phyloP scores from a whole-genome alignment of 2,888 invertebrate species.

The Drosophila merina region DNA sequence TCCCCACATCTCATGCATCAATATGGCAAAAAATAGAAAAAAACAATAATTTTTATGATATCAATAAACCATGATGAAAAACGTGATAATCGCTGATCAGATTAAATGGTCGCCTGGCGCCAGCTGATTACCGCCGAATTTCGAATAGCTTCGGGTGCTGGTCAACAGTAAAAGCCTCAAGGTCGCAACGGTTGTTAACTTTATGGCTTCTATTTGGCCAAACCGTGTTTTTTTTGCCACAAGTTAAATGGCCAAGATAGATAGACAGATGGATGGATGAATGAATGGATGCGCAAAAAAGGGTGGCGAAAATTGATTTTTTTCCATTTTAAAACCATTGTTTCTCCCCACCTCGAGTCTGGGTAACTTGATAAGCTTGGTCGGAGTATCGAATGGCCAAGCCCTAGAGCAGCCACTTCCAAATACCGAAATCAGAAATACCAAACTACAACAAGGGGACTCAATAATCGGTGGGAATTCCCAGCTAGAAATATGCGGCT shows the following conservation, averaged over 20 bases:
- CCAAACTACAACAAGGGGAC: conserved; percentile 36
- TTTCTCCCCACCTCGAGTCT: conserved; percentile 29
- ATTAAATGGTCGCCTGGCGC: conserved; percentile 78
- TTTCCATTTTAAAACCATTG: conserved; percentile 38
- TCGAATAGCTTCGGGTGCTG: conserved; percentile 69
- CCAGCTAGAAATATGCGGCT: conserved; percentile 68
- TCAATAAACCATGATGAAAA: conserved; percentile 80
- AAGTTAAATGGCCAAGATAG: conserved; percentile 34
- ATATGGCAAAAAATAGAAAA: conserved; percentile 49
- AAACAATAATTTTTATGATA: conserved; percentile 79
- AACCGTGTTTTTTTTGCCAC: conserved; percentile 34
- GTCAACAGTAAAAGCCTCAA: conserved; percentile 67
- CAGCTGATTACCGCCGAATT: conserved; percentile 72
- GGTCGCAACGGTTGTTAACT: conserved; percentile 74
- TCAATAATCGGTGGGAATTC: conserved; percentile 72
- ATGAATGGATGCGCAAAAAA: conserved; percentile 47
- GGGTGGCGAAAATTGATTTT: conserved; percentile 62
- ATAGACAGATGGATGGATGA: conserved; percentile 17
- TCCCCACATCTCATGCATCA: conserved; percentile 31
- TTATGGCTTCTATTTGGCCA: conserved; percentile 65
- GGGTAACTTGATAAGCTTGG: conserved; percentile 56
- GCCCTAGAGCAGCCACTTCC: conserved; percentile 22
- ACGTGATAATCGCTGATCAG: conserved; percentile 80
- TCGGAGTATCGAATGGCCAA: conserved; percentile 32
- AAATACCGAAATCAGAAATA: conserved; percentile 29